phyloP scores from a whole-genome alignment of 2,888 invertebrate genomes.

The Elegia similella region DNA sequence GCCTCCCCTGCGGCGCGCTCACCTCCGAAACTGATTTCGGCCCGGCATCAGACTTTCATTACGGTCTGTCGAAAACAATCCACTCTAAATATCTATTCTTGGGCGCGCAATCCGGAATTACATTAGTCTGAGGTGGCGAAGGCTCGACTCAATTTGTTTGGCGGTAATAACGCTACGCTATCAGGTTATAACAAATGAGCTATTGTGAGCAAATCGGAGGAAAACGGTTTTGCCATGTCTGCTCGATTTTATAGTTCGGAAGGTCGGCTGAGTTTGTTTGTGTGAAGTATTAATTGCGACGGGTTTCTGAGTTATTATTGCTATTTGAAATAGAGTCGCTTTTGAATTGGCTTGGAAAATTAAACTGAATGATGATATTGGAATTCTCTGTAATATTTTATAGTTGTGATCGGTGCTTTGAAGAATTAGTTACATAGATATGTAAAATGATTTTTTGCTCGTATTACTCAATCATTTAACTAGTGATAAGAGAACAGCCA shows the following conservation, averaged over 20 bases:
- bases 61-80: constrained; percentile 83
- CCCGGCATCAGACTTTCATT: constrained; percentile 80
- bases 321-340: not conserved
- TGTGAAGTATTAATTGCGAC: constrained; percentile 30
- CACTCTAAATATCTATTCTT: constrained; percentile 82
- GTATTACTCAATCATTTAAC: too few species aligned
- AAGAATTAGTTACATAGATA: too few species aligned
- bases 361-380: not conserved
- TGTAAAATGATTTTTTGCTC: too few species aligned
- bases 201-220: constrained; percentile 76
- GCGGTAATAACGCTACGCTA: constrained; percentile 77
- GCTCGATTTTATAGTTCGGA: constrained; percentile 59
- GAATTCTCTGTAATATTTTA: not conserved
- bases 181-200: constrained; percentile 81
- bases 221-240: constrained; percentile 72
- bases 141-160: constrained; percentile 82
- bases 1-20: constrained; percentile 78
- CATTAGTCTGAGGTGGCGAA: constrained; percentile 82
- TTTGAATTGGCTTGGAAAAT: not conserved
- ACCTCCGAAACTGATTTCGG: constrained; percentile 78
- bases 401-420: not conserved
- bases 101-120: constrained; percentile 78
- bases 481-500: too few species aligned
- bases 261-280: constrained; percentile 35
- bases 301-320: constrained; percentile 3